Conservation (phyloP, 2,797 vertebrate species). For the Falco novaeseelandiae region DNA sequence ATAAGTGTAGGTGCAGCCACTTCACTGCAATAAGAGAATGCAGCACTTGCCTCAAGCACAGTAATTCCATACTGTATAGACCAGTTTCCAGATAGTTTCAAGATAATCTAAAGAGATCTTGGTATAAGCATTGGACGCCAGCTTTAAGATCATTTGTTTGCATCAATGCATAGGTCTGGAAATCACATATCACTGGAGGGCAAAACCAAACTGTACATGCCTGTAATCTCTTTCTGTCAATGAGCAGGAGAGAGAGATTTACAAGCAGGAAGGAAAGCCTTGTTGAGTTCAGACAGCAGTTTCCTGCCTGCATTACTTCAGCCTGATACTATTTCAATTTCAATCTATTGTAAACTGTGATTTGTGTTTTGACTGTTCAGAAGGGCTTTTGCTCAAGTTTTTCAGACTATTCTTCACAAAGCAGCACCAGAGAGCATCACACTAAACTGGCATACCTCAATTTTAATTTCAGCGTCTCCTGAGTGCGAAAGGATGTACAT, state of each 20-base stretch:
- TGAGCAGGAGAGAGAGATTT: constrained; percentile 65
- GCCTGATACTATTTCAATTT: constrained; percentile 70
- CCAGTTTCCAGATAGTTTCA: background rate
- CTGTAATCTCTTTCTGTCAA: constrained; percentile 65
- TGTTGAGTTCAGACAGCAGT: constrained; percentile 70
- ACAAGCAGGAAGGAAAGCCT: constrained; percentile 79
- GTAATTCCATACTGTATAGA: background rate
- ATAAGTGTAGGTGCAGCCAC: background rate
- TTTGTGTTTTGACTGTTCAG: constrained; percentile 56
- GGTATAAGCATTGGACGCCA: background rate
- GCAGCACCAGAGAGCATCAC: background rate
- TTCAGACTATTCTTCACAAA: constrained; percentile 36
- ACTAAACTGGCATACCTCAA: background rate
- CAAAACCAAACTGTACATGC: constrained; percentile 59
- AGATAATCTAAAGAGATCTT: constrained; percentile 19
- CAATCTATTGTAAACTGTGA: constrained; percentile 67
- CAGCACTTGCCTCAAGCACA: background rate
- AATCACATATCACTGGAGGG: constrained; percentile 60
- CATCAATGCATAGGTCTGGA: background rate
- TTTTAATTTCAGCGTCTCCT: background rate
- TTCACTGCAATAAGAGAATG: background rate
- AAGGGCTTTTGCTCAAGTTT: constrained; percentile 57
- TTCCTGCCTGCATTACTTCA: constrained; percentile 76
- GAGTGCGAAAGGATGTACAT: background rate
- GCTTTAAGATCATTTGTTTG: constrained; percentile 34